A percentile compares a stretch with the other conserved stretches of the same genome.
Conservation (phyloP, 2,797 vertebrate genomes). For the Cryptoblepharus egeriae region DNA sequence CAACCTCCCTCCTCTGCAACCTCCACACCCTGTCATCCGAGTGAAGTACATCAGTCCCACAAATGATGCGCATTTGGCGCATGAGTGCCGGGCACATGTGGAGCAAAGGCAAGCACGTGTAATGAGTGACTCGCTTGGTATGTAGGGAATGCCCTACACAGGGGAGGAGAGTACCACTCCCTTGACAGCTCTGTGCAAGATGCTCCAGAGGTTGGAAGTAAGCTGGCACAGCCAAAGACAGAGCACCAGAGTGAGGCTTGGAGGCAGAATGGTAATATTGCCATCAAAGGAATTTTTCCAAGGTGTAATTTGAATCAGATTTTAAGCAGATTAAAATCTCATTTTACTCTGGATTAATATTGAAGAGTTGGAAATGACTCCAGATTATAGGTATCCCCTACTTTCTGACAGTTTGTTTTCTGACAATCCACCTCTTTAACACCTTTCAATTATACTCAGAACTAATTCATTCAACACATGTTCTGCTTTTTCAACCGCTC, state of each 20-base stretch:
- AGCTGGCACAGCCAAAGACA: not conserved
- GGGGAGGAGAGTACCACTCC: not conserved
- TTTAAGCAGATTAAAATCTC: no score
- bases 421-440: no score
- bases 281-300: not conserved
- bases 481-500: no score
- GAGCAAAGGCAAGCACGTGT: not conserved
- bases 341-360: no score
- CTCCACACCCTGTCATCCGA: not conserved
- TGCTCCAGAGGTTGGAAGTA: not conserved
- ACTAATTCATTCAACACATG: no score
- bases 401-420: no score
- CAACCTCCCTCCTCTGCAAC: constrained; percentile 5
- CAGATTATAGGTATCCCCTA: no score
- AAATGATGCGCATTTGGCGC: not conserved
- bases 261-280: not conserved
- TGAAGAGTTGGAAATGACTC: no score
- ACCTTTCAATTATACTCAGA: no score
- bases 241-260: not conserved
- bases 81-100: not conserved
- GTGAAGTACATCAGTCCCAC: not conserved
- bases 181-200: not conserved
- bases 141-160: not conserved
- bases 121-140: not conserved
- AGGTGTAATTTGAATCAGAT: not conserved